These are phyloP conservation scores for Homarus gammarus DNA, from an alignment of 2,888 invertebrate species.

Conservation along the genomic window DNA sequence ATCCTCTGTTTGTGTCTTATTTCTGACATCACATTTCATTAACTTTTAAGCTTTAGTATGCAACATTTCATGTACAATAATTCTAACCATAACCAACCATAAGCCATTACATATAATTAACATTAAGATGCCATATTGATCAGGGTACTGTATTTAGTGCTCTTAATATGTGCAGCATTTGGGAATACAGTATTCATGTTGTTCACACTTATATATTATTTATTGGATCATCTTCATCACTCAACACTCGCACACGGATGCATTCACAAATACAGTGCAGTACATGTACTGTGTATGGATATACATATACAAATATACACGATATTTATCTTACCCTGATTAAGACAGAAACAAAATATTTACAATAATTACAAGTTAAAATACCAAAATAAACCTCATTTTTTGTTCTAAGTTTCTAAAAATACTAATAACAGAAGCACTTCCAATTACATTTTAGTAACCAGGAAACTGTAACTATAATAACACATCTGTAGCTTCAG, in stretches of 20 bases:
- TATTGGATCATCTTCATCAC: neutral
- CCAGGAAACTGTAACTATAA: constrained; percentile 2
- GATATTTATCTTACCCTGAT: neutral
- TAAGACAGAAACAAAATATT: neutral
- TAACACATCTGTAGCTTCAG: neutral
- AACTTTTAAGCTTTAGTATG: neutral
- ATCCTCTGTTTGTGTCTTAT: constrained; percentile 1
- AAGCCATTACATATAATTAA: too few relatives aligned
- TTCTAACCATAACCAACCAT: too few relatives aligned
- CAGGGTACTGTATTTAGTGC: neutral
- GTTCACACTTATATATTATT: neutral
- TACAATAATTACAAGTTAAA: neutral
- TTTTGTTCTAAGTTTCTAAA: neutral
- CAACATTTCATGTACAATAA: neutral
- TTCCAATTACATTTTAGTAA: neutral
- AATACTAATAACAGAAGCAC: neutral
- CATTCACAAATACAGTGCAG: neutral
- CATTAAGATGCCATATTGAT: too few relatives aligned
- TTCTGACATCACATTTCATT: constrained; percentile 8
- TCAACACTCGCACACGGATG: neutral
- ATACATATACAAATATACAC: neutral
- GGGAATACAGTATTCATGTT: neutral
- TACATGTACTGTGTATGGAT: neutral
- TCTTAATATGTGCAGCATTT: neutral
- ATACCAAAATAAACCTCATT: neutral